A percentile compares a stretch with the other conserved stretches of the same genome.
These are phyloP conservation scores for Furcifer pardalis DNA, from an alignment of 2,797 vertebrate genomes.

Conservation along the genomic window DNA sequence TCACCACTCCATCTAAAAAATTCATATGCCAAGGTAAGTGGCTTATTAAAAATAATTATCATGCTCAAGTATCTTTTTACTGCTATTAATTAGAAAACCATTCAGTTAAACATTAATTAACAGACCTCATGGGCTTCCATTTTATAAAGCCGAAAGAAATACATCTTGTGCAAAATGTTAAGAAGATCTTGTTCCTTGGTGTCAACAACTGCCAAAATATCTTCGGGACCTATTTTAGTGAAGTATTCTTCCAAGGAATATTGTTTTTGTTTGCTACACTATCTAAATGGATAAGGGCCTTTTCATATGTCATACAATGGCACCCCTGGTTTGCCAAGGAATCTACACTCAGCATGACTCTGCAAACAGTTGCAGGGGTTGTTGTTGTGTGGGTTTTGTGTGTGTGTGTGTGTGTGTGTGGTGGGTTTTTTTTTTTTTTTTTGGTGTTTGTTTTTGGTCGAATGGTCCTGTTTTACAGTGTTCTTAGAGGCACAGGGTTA, in stretches of 20 bases:
- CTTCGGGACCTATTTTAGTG: neutral
- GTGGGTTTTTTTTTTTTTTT: no score
- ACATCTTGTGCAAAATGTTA: neutral
- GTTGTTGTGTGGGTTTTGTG: no score
- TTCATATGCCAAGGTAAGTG: conserved; percentile 93
- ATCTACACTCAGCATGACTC: neutral
- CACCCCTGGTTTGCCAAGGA: neutral
- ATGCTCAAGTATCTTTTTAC: neutral
- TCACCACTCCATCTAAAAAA: conserved; percentile 97
- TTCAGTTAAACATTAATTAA: neutral
- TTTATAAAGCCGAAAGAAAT: neutral
- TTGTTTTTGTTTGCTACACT: neutral
- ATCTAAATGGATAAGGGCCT: neutral
- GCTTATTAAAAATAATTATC: neutral
- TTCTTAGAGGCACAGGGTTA: neutral
- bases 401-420: no score
- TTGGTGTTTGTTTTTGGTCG: no score
- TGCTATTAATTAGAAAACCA: neutral
- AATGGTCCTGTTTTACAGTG: neutral
- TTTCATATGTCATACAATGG: neutral
- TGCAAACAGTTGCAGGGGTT: neutral
- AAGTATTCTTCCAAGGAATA: neutral
- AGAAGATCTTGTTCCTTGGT: neutral
- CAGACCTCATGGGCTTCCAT: neutral
- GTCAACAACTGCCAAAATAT: neutral